phyloP scores from a whole-genome alignment of 2,113 vertebrate genomes.

The Channa maculata region DNA sequence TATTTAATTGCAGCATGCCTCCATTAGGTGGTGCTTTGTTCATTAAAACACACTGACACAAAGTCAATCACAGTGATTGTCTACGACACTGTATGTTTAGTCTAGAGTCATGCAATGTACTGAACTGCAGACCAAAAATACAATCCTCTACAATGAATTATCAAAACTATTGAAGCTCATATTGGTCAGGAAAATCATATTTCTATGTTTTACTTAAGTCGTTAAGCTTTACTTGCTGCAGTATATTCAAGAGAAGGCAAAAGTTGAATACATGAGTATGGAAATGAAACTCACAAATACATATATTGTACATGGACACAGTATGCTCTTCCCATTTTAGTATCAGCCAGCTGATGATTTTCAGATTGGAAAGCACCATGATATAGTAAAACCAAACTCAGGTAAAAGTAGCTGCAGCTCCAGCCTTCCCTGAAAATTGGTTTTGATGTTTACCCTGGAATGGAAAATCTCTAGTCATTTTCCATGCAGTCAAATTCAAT shows the following conservation, averaged over 20 bases:
- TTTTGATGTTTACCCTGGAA: slow-evolving; percentile 52
- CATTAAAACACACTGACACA: too few relatives aligned
- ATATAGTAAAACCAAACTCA: slow-evolving; percentile 36
- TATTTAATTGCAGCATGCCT: too few relatives aligned
- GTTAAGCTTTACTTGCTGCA: neutral
- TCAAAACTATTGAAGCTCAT: too few relatives aligned
- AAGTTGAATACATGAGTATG: neutral
- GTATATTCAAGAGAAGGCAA: neutral
- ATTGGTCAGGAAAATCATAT: neutral
- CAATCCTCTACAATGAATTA: too few relatives aligned
- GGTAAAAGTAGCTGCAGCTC: slow-evolving; percentile 12
- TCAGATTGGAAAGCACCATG: slow-evolving; percentile 11
- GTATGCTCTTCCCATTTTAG: slow-evolving; percentile 22
- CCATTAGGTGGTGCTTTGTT: too few relatives aligned
- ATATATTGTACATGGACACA: neutral
- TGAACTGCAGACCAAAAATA: too few relatives aligned
- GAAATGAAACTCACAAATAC: slow-evolving; percentile 10
- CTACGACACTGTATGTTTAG: too few relatives aligned
- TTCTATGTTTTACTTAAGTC: neutral
- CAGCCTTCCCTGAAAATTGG: slow-evolving; percentile 32
- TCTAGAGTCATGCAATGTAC: too few relatives aligned
- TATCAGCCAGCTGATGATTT: slow-evolving; percentile 18
- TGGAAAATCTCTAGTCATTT: slow-evolving; percentile 47
- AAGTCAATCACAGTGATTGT: too few relatives aligned
- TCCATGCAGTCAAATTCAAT: slow-evolving; percentile 43